Conservation (phyloP, 35 echinoderm and acorn worm genomes). For the Hemicentrotus pulcherrimus region DNA sequence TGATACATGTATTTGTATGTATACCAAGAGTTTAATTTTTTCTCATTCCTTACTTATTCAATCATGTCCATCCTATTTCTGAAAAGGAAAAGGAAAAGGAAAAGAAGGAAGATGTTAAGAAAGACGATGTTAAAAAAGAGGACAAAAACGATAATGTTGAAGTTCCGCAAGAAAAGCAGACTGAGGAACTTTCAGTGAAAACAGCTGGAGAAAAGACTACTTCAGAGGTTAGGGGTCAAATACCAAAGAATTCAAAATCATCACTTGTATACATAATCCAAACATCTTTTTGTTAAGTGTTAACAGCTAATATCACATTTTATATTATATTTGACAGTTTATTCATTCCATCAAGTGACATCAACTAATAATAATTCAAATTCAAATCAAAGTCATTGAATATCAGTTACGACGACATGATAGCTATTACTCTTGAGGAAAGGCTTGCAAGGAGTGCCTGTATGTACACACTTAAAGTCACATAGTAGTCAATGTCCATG, state of each 20-base stretch:
- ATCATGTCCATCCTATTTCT: not conserved
- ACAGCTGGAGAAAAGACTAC: not conserved
- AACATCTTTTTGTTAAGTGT: not conserved
- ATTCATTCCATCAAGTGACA: not conserved
- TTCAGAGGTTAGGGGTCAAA: constrained; percentile 15
- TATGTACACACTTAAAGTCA: too few species aligned
- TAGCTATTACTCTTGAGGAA: too few species aligned
- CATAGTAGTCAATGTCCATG: too few species aligned
- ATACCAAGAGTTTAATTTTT: too few species aligned
- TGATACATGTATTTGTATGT: too few species aligned
- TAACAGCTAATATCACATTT: not conserved
- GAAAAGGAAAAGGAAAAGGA: not conserved
- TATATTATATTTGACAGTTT: not conserved
- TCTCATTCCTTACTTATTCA: not conserved
- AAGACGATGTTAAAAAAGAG: not conserved
- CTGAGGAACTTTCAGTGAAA: not conserved
- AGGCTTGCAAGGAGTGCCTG: too few species aligned
- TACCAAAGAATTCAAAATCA: not conserved
- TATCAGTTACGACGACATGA: too few species aligned
- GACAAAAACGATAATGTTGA: not conserved
- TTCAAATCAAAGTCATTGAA: too few species aligned
- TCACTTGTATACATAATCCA: not conserved
- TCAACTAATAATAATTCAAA: too few species aligned
- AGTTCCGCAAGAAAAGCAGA: not conserved
- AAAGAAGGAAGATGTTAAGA: not conserved